phyloP scores from a whole-genome alignment of 2,113 vertebrate species.

The Collichthys lucidus region DNA sequence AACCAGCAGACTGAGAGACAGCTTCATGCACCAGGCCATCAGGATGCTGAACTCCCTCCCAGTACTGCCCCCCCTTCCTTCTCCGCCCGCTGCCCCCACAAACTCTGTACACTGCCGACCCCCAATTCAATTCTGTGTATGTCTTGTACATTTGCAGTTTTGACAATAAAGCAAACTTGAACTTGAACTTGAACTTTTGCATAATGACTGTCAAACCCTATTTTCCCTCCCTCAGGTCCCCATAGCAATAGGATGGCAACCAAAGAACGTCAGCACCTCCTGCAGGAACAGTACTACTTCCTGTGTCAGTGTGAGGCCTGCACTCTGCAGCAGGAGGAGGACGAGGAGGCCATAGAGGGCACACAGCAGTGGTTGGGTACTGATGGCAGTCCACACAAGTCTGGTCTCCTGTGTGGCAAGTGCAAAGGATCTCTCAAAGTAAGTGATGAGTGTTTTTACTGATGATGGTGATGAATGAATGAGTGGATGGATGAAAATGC shows the following conservation, averaged over 20 bases:
- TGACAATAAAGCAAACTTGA: no score
- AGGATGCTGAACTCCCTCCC: no score
- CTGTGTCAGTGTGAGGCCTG: constrained; percentile 89
- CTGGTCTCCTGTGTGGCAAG: constrained; percentile 84
- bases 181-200: no score
- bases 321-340: constrained; percentile 70
- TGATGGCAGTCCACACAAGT: background rate
- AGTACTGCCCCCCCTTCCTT: no score
- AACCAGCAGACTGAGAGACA: no score
- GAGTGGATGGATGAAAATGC: no score
- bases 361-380: background rate
- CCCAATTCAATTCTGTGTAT: no score
- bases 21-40: no score
- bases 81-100: no score
- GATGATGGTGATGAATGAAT: no score
- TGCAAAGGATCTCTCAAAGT: constrained; percentile 71
- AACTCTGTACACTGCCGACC: no score
- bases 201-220: background rate
- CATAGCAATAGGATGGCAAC: constrained; percentile 86
- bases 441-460: background rate
- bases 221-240: constrained; percentile 84
- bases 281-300: constrained; percentile 94
- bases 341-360: constrained; percentile 51
- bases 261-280: constrained; percentile 84
- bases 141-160: no score